Percentiles rank a stretch among this genome's conserved stretches.
Evolutionary conservation across 2,888 invertebrate genomes (phyloP).

Genomic region (Hirtodrosophila duncani): DNA sequence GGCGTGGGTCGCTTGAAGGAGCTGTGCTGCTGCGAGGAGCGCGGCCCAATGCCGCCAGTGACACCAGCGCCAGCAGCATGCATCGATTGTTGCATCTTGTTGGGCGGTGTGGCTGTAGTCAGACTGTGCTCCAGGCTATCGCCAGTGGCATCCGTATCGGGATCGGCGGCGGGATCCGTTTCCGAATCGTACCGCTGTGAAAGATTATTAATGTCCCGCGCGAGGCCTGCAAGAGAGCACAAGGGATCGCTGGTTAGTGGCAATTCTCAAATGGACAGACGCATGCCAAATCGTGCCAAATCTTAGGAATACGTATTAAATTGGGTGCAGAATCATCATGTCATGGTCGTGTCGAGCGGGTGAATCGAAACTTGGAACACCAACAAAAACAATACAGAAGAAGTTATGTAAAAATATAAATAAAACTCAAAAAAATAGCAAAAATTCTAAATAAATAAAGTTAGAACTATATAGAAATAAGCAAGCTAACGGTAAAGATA

Average conservation of each 20-base stretch:
- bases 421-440: too few relatives aligned
- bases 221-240: constrained; percentile 66
- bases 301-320: too few relatives aligned
- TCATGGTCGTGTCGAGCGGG: too few relatives aligned
- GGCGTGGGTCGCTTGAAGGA: constrained; percentile 81
- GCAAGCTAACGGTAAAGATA: constrained; percentile 18
- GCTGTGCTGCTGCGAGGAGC: constrained; percentile 77
- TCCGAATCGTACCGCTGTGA: constrained; percentile 78
- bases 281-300: too few relatives aligned
- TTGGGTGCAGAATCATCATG: too few relatives aligned
- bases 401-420: not conserved
- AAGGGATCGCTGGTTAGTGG: not conserved
- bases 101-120: constrained; percentile 48
- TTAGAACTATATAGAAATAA: constrained; percentile 17
- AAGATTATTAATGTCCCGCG: constrained; percentile 76
- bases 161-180: constrained; percentile 81
- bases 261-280: accelerated
- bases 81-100: constrained; percentile 79
- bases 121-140: constrained; percentile 76
- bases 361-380: not conserved
- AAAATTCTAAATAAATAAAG: too few relatives aligned
- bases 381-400: not conserved
- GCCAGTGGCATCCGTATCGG: constrained; percentile 88
- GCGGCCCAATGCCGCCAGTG: constrained; percentile 66
- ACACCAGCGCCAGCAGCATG: constrained; percentile 58